These are phyloP conservation scores for Eriosoma lanigerum DNA, from an alignment of 1,140 invertebrate species.

Conservation along the genomic window DNA sequence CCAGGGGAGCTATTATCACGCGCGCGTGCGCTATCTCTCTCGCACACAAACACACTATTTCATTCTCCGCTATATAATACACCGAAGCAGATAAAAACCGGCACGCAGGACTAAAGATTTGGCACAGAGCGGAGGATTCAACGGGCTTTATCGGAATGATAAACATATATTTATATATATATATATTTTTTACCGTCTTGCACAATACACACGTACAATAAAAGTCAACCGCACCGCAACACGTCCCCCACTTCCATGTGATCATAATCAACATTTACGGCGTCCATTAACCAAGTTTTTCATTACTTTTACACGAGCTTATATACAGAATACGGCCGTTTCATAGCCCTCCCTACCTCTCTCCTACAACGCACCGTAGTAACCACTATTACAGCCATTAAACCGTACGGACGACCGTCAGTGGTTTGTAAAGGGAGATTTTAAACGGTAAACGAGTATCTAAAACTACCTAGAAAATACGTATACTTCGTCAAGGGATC, in stretches of 20 bases:
- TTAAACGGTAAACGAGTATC: not conserved
- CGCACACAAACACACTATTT: not conserved
- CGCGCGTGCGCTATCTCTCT: not conserved
- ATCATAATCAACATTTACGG: constrained; percentile 48
- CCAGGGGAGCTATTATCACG: constrained; percentile 41
- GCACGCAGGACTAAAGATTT: too few species aligned
- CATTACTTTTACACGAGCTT: constrained; percentile 46
- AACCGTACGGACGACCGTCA: not conserved
- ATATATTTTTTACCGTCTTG: constrained; percentile 9
- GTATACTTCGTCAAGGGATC: too few species aligned
- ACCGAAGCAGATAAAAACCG: too few species aligned
- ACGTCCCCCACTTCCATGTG: not conserved
- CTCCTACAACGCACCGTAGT: not conserved
- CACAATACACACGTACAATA: not conserved
- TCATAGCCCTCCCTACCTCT: not conserved
- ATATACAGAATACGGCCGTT: not conserved
- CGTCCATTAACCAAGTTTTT: constrained; percentile 47
- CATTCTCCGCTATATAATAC: not conserved
- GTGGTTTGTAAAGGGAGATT: not conserved
- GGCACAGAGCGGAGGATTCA: not conserved
- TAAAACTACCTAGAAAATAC: too few species aligned
- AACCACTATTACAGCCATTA: too few species aligned
- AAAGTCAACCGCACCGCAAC: not conserved
- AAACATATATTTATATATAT: constrained; percentile 36
- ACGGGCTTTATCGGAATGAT: constrained; percentile 33